phyloP scores from a whole-genome alignment of 2,113 vertebrate genomes.

The Scatophagus argus region DNA sequence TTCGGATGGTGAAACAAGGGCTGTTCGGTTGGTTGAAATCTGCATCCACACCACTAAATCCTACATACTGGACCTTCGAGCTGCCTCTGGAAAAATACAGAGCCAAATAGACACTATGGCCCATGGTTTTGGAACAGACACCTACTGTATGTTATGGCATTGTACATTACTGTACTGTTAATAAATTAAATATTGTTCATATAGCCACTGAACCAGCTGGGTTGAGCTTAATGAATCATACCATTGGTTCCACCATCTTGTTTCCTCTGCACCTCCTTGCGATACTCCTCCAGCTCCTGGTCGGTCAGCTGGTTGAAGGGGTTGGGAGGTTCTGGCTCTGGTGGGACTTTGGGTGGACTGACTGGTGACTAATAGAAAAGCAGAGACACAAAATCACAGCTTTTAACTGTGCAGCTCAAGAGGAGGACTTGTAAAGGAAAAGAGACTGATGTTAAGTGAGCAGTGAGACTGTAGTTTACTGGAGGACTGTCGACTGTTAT shows the following conservation, averaged over 20 bases:
- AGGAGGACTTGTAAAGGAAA: background rate
- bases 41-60: no score
- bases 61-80: no score
- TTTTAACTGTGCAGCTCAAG: background rate
- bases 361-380: constrained; percentile 88
- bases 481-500: constrained; percentile 92
- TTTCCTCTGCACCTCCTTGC: constrained; percentile 95
- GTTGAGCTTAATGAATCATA: constrained; percentile 64
- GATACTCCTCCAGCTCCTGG: constrained; percentile 97
- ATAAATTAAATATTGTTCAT: background rate
- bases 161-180: background rate
- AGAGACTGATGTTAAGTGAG: background rate
- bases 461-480: constrained; percentile 73
- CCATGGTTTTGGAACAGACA: no score
- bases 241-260: constrained; percentile 87
- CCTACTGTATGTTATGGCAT: background rate
- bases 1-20: no score
- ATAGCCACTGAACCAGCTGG: background rate
- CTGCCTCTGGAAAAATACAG: background rate
- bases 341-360: constrained; percentile 69
- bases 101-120: background rate
- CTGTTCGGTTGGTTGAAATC: no score
- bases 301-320: constrained; percentile 97
- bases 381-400: constrained; percentile 22
- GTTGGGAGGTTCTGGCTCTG: constrained; percentile 90